Conservation (phyloP, 2,797 vertebrate species). For the Anolis apletophallus region DNA sequence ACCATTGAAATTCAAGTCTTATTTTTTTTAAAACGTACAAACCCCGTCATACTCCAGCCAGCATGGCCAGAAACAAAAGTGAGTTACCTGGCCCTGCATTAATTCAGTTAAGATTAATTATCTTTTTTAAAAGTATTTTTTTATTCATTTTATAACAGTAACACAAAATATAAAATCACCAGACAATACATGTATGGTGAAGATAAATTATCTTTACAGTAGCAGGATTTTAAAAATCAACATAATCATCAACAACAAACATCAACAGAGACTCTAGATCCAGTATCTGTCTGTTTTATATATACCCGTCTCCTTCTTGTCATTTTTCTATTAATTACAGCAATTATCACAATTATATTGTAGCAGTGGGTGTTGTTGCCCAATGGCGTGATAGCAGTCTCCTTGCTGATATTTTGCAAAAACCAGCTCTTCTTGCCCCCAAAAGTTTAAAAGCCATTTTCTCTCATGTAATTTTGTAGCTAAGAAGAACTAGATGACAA, state of each 20-base stretch:
- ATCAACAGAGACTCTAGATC: neutral
- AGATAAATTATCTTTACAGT: neutral
- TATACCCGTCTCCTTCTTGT: conserved; percentile 15
- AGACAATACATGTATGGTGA: too few relatives aligned
- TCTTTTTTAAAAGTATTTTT: too few relatives aligned
- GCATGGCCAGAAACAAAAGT: neutral
- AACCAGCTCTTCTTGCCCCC: conserved; percentile 13
- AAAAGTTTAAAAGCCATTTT: neutral
- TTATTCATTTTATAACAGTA: too few relatives aligned
- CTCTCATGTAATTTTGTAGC: conserved; percentile 33
- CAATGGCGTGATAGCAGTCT: neutral
- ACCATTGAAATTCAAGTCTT: neutral
- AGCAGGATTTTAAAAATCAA: neutral
- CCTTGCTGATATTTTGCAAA: neutral
- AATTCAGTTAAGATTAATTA: neutral
- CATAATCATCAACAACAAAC: neutral
- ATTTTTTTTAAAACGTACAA: neutral
- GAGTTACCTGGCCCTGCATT: neutral
- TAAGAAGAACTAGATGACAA: conserved; percentile 21
- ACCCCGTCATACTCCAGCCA: neutral
- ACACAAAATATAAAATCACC: too few relatives aligned
- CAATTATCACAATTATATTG: neutral
- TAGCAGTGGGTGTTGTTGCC: neutral
- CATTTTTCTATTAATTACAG: conserved; percentile 1
- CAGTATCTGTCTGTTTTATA: conserved; percentile 11